Conservation (phyloP, 2,113 vertebrate genomes). For the Glareola pratincola region DNA sequence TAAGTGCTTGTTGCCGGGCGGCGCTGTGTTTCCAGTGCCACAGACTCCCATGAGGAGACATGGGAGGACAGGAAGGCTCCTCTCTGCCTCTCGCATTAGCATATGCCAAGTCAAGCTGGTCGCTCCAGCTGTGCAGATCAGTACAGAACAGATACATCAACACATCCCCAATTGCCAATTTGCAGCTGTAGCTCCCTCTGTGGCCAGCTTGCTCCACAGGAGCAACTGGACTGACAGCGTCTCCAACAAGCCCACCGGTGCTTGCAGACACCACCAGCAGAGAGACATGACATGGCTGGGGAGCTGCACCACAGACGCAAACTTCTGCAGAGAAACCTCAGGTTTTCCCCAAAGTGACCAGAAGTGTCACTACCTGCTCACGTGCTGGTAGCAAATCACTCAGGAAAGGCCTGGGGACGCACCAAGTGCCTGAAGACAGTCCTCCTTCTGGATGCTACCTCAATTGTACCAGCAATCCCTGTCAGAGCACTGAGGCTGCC, state of each 20-base stretch:
- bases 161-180: neutral
- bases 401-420: neutral
- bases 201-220: accelerated
- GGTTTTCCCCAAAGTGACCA: neutral
- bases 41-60: neutral
- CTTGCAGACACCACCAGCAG: accelerated
- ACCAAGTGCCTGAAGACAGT: neutral
- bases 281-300: neutral
- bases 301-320: neutral
- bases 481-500: neutral
- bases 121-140: neutral
- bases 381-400: neutral
- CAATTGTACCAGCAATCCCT: neutral
- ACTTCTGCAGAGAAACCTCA: neutral
- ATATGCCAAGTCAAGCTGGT: neutral
- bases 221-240: neutral
- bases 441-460: neutral
- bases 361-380: neutral
- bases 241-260: accelerated
- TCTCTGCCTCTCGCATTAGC: neutral
- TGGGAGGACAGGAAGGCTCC: neutral
- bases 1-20: accelerated
- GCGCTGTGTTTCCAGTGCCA: neutral
- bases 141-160: neutral
- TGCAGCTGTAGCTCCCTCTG: neutral